Evolutionary conservation across 2,888 invertebrate species (phyloP), one percentile per base, ranked within the genome.

Genomic region (Pollenia angustigena): DNA sequence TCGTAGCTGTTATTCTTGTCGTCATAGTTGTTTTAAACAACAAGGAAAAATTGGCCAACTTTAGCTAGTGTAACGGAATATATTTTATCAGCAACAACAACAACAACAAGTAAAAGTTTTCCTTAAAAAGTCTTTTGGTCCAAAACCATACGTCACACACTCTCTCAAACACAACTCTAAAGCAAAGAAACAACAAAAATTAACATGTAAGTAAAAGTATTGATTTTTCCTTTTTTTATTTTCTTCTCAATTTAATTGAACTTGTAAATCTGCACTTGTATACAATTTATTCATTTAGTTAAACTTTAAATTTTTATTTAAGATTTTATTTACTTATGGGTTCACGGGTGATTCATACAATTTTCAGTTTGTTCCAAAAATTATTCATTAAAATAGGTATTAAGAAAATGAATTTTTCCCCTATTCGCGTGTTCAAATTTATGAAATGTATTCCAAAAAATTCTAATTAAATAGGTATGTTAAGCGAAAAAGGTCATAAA

Each of bases 131-230:
- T 64, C 44, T 75, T 81, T 66, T 58, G 78, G 81, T 89, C 83
- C 88, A 85, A 89, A 76, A 42, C 88, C 81, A 85, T 88, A 81
- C 79, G 44, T 56, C 60, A 66, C 58, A 32, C 40, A 48, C 68
- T 69, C 69, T 82, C 60, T 69, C 40, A 16, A 23, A 14, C 58
- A 81, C 85, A 85, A 85, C 81, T 72, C 52, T 62, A 80, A 66
- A 42, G 16, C 32, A 54, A 50, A 42, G 60, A 50, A 69, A 62
- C 75, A 79, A 83, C 58, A 75, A 64, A 64, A 79, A 68, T 71
- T 81, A 78, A 83, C 1, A 85, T 85, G 84, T 85, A 85, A 85
- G 84, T 80, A 84, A 66, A 52, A 79, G 23, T 84, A 85, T 85
- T 75, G 85, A 78, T 72, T 85, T 79, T 82, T 79, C 48, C 12